A percentile compares a stretch with the other conserved stretches of the same genome.
Conservation (phyloP, 2,888 invertebrate species). For the Dilophus febrilis region DNA sequence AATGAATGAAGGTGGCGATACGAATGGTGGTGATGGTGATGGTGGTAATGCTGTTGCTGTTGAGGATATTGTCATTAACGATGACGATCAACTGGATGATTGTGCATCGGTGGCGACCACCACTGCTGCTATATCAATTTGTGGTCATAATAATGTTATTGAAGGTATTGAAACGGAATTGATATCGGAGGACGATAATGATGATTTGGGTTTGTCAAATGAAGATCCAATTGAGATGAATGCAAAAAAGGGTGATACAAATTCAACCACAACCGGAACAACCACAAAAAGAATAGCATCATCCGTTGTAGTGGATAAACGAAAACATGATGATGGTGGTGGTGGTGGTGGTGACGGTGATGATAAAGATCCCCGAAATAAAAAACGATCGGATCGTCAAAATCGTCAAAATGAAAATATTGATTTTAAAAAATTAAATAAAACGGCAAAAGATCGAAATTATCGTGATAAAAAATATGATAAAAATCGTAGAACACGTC, state of each 20-base stretch:
- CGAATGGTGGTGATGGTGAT: slow-evolving; percentile 1
- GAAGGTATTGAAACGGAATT: slow-evolving; percentile 54
- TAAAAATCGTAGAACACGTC: not conserved
- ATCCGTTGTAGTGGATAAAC: not conserved
- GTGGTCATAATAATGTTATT: too few relatives aligned
- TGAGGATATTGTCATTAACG: slow-evolving; percentile 10
- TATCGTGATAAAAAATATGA: slow-evolving; percentile 44
- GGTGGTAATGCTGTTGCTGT: slow-evolving; percentile 14
- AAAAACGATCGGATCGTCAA: slow-evolving; percentile 28
- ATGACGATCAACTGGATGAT: slow-evolving; percentile 7
- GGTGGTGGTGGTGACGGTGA: slow-evolving; percentile 32
- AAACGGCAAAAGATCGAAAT: slow-evolving; percentile 57
- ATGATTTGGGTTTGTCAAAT: slow-evolving; percentile 45
- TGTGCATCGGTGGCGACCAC: not conserved
- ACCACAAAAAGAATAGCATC: slow-evolving; percentile 6
- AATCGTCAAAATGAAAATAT: slow-evolving; percentile 27
- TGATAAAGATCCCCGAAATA: slow-evolving; percentile 21
- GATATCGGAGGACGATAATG: slow-evolving; percentile 55
- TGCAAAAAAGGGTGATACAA: slow-evolving; percentile 12
- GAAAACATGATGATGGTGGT: slow-evolving; percentile 33
- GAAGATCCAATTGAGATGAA: slow-evolving; percentile 41
- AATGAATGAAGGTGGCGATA: slow-evolving; percentile 8
- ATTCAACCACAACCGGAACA: slow-evolving; percentile 3
- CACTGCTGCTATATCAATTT: slow-evolving; percentile 8
- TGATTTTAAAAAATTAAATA: slow-evolving; percentile 61